Evolutionary conservation across 2,888 invertebrate genomes (phyloP), one percentile per base, ranked within the genome.

Genomic region (Volucella bombylans): DNA sequence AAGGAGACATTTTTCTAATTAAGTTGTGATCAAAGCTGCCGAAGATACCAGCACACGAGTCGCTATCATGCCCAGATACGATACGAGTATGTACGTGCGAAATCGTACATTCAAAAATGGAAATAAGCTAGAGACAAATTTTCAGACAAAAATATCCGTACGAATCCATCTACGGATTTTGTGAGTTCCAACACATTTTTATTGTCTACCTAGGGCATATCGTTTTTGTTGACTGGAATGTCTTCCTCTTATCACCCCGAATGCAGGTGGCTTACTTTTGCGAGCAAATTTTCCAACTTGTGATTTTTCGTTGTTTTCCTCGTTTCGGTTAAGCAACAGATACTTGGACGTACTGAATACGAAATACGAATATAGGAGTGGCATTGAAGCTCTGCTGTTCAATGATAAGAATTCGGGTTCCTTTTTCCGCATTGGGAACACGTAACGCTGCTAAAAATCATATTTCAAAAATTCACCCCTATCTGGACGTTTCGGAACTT

Each of bases 1-100:
- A 57, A 67, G 43, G 47, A 14, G 23, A 77, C 67, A 67, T 67
- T 65, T 67, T 77, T 82, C 55, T 45, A 82, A 82, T 77, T 82
- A 72, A 72, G 65, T 62, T 67, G 69, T 50, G 55, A 78, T 77
- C 69, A 71, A 43, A 80, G 74, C 68, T 41, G 62, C n/a, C 49
- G 61, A 61, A 68, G 39, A 31, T 31, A 31, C 31, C 31, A 31
- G 38, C 61, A 55, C 47, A 74, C 49, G 18, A 49, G 38, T 31
- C 39, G n/a, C 54, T 41, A 57, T n/a, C 18, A 39, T 50, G 1
- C 31, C n/a, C 12, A n/a, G 23, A 38, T 15, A 45, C 45, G 23
- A 38, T 15, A 45, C 45, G 12, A 12, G 3, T 45, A 31, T 2
- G 23, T 12, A 14, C 14, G 8, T n/a, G 11, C 2, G 8, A 18